Evolutionary conservation across 2,113 vertebrate species (phyloP).

Genomic region (Phaetusa simplex): DNA sequence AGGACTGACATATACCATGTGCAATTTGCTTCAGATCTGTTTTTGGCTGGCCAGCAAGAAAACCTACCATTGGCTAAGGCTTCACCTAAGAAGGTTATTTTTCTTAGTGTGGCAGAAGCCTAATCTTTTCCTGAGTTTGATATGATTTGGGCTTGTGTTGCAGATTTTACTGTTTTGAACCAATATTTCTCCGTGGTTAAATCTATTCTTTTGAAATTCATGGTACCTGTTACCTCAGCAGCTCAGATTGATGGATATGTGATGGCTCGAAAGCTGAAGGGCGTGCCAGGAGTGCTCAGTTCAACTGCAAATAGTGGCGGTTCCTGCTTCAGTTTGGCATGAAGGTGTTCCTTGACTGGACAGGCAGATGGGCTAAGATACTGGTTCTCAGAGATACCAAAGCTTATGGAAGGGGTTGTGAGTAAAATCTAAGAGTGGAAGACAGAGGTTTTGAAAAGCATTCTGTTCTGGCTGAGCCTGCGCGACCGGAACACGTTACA

Average conservation of each 20-base stretch:
- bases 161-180: background rate
- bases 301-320: background rate
- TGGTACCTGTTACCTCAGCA: background rate
- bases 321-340: background rate
- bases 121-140: background rate
- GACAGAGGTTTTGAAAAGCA: background rate
- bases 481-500: background rate
- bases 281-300: background rate
- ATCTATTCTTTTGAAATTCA: background rate
- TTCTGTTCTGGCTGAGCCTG: background rate
- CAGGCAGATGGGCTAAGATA: background rate
- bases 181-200: background rate
- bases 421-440: background rate
- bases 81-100: background rate
- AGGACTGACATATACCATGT: background rate
- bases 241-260: background rate
- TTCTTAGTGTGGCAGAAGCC: background rate
- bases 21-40: background rate
- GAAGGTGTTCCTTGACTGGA: background rate
- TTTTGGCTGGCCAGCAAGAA: background rate
- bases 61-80: background rate
- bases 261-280: background rate
- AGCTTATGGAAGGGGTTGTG: background rate
- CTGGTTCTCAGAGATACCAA: background rate
- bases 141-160: background rate